phyloP scores from a whole-genome alignment of 2,888 invertebrate species.

The Flabesymbios commensalis region DNA sequence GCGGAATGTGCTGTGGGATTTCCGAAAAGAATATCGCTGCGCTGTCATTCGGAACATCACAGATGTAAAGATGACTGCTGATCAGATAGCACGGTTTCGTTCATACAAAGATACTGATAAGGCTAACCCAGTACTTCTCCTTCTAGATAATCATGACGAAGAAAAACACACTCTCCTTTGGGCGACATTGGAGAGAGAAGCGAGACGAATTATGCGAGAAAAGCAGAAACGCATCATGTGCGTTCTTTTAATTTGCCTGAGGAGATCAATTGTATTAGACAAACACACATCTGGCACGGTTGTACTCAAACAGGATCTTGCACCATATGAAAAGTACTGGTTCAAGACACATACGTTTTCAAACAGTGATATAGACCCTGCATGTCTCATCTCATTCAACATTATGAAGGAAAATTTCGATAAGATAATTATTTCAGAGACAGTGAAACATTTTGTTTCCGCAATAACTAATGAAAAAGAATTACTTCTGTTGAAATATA shows the following conservation, averaged over 20 bases:
- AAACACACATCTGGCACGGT: not conserved
- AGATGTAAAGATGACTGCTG: conserved; percentile 38
- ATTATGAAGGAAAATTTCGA: conserved; percentile 44
- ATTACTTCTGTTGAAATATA: conserved; percentile 34
- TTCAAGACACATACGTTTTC: no score
- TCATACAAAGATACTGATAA: conserved; percentile 31
- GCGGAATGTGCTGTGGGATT: conserved; percentile 42
- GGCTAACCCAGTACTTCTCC: conserved; percentile 40
- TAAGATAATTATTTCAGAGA: conserved; percentile 34
- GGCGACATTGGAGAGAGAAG: conserved; percentile 23
- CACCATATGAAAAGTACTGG: conserved; percentile 35
- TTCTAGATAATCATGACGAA: conserved; percentile 35
- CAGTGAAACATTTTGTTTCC: conserved; percentile 34
- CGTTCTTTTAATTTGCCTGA: conserved; percentile 6
- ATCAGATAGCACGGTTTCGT: conserved; percentile 37
- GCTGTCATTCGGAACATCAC: conserved; percentile 38
- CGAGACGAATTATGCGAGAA: conserved; percentile 3
- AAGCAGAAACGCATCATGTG: not conserved
- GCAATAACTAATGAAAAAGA: conserved; percentile 31
- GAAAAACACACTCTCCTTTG: conserved; percentile 30
- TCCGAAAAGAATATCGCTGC: conserved; percentile 37
- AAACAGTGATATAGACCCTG: conserved; percentile 33
- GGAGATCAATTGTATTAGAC: not conserved
- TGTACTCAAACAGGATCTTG: conserved; percentile 36
- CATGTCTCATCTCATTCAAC: conserved; percentile 43